phyloP scores from a whole-genome alignment of 1,140 invertebrate species.

The Lepidurus arcticus region DNA sequence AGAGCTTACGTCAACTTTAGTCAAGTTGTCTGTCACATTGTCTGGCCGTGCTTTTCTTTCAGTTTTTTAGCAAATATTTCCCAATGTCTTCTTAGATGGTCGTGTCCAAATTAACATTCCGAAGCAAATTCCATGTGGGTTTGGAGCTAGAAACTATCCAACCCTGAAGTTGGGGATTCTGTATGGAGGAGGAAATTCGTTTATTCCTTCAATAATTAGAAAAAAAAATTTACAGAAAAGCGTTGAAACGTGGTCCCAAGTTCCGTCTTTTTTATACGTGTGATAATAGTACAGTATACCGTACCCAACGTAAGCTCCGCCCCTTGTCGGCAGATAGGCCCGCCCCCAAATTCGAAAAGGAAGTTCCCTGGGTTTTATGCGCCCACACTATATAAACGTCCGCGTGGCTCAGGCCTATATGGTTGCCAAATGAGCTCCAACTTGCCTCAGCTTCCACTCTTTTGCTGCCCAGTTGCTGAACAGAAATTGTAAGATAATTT shows the following conservation, averaged over 20 bases:
- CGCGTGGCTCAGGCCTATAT: constrained; percentile 12
- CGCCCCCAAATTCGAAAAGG: not conserved
- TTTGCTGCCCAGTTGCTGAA: not conserved
- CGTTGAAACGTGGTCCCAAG: constrained; percentile 16
- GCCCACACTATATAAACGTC: constrained; percentile 2
- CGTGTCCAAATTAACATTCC: not conserved
- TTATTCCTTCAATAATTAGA: too few relatives aligned
- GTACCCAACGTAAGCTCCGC: not conserved
- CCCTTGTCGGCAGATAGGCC: not conserved
- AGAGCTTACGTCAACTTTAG: constrained; percentile 12
- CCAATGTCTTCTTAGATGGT: not conserved
- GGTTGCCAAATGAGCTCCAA: not conserved
- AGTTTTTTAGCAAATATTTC: not conserved
- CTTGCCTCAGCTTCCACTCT: not conserved
- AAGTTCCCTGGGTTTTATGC: not conserved
- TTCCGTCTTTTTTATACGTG: not conserved
- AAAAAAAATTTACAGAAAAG: not conserved
- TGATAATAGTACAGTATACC: not conserved
- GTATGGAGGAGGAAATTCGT: too few relatives aligned
- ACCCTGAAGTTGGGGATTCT: too few relatives aligned
- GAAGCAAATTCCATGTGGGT: too few relatives aligned
- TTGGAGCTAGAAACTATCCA: too few relatives aligned
- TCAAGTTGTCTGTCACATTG: not conserved
- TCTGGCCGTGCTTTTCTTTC: not conserved
- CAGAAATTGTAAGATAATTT: too few relatives aligned